Conservation (phyloP, 2,113 vertebrate genomes). For the Melanerpes aurifrons region DNA sequence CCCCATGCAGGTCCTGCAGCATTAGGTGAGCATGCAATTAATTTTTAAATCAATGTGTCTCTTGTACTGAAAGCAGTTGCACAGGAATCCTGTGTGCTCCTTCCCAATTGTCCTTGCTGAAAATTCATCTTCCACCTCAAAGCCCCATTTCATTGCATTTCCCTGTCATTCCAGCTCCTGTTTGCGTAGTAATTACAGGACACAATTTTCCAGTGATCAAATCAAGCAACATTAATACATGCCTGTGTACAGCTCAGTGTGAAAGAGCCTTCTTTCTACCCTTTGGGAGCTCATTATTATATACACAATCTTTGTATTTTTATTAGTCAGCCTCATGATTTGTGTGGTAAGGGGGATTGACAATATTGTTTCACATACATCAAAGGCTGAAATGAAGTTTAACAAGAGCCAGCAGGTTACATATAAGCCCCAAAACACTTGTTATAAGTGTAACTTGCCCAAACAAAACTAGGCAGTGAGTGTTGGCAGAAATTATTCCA, state of each 20-base stretch:
- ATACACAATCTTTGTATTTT: conserved; percentile 54
- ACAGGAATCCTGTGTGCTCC: background rate
- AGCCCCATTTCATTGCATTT: conserved; percentile 53
- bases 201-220: conserved; percentile 63
- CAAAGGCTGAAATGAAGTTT: conserved; percentile 57
- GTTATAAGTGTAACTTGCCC: conserved; percentile 57
- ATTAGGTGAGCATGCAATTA: background rate
- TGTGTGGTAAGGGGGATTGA: conserved; percentile 50
- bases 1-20: conserved; percentile 32
- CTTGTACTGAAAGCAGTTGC: background rate
- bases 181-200: conserved; percentile 66
- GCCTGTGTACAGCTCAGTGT: conserved; percentile 37
- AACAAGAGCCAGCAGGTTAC: conserved; percentile 68
- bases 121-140: conserved; percentile 56
- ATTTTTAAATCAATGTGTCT: background rate
- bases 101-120: background rate
- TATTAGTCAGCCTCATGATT: conserved; percentile 62
- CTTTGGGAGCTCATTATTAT: conserved; percentile 68
- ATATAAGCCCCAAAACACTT: conserved; percentile 58
- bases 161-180: conserved; percentile 21
- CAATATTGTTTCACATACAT: conserved; percentile 62
- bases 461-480: conserved; percentile 37
- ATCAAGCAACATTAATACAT: conserved; percentile 54
- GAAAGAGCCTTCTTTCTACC: conserved; percentile 44
- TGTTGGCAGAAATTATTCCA: conserved; percentile 45